Conservation (phyloP, 2,797 vertebrate genomes). For the Oreonectes daqikongensis region DNA sequence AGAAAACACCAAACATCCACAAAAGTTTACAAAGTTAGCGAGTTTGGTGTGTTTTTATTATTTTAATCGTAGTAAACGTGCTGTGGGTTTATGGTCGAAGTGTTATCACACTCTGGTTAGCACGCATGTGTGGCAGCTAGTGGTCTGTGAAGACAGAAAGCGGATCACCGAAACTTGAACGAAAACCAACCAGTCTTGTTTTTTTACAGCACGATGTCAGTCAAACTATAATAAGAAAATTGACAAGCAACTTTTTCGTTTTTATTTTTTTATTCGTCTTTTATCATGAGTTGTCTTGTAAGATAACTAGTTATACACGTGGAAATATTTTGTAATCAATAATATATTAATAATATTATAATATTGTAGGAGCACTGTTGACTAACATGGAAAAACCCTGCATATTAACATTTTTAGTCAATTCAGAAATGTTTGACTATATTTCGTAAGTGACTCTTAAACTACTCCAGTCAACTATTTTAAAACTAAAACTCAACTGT, state of each 20-base stretch:
- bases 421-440: too few relatives aligned
- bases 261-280: too few relatives aligned
- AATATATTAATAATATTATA: too few relatives aligned
- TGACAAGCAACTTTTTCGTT: too few relatives aligned
- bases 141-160: not conserved
- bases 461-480: too few relatives aligned
- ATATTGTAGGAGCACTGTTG: too few relatives aligned
- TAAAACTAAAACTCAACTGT: not conserved
- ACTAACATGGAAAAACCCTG: too few relatives aligned
- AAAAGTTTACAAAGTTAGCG: not conserved
- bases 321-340: too few relatives aligned
- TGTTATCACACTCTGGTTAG: not conserved
- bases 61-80: not conserved
- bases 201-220: not conserved
- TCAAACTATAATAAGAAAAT: not conserved
- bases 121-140: not conserved
- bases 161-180: conserved; percentile 17
- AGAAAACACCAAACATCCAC: not conserved
- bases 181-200: not conserved
- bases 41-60: not conserved
- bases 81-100: not conserved
- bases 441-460: too few relatives aligned
- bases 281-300: too few relatives aligned
- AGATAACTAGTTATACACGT: not conserved
- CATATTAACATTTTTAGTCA: too few relatives aligned